Conservation (phyloP, 1,140 invertebrate species). For the Mylabris phalerata region DNA sequence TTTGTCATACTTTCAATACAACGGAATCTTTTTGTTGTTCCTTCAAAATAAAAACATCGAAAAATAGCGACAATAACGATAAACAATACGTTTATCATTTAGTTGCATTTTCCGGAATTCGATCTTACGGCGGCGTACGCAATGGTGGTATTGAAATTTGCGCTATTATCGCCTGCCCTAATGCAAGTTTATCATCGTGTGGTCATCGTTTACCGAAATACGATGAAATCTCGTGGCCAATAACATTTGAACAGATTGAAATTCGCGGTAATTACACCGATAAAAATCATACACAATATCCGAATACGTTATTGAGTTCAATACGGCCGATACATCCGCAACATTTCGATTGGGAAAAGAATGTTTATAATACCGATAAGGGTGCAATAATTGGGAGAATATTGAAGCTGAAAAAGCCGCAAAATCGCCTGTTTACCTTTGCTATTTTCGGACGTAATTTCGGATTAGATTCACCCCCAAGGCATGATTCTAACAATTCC, state of each 20-base stretch:
- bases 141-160: conserved; percentile 47
- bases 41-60: conserved; percentile 3
- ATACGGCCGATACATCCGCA: conserved; percentile 3
- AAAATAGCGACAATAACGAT: neutral
- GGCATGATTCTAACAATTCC: neutral
- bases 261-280: neutral
- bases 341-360: conserved; percentile 1
- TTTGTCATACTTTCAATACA: neutral
- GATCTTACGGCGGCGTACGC: conserved; percentile 35
- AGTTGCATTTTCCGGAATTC: conserved; percentile 46
- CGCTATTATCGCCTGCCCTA: conserved; percentile 45
- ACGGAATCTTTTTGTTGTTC: conserved; percentile 12
- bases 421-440: conserved; percentile 25
- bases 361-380: neutral
- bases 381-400: conserved; percentile 8
- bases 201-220: conserved; percentile 20
- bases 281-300: neutral
- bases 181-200: conserved; percentile 42
- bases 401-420: conserved; percentile 13
- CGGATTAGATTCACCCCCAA: conserved; percentile 10
- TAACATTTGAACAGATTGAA: conserved; percentile 4
- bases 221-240: neutral
- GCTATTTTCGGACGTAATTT: conserved; percentile 29
- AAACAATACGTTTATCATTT: conserved; percentile 36
- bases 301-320: conserved; percentile 6